Base-by-base conservation (phyloP, 2,888 invertebrate species). In the Xestia rhomboidea region DNA sequence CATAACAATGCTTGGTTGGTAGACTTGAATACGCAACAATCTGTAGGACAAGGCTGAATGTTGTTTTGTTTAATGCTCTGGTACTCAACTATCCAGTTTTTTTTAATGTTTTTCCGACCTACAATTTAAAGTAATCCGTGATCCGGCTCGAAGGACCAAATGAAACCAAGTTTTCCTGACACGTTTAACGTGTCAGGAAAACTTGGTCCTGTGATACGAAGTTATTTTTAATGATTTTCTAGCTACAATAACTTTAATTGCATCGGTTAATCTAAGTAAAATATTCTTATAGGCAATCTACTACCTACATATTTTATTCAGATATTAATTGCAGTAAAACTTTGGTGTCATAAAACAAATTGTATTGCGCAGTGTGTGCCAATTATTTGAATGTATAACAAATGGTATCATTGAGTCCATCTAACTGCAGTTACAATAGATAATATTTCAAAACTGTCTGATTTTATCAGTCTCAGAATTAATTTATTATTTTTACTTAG, bases 21-120 rank as follows among this genome's bases (percentile, higher is more conserved):
- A 75, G 54, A 73, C 38, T 62, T 79, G 66, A 77, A 78, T 73
- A 72, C 54, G 73, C 76, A 77, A 77, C 76, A 57, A 75, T 74
- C 82, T 86, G 77, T 81, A 77, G 85, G 83, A 80, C 88, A 88
- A 89, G 88, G 85, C 76, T 84, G 68, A 75, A 76, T 68, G 64
- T 73, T 83, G 75, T 73, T 85, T 72, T 74, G 27, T 60, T 82
- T 49, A 73, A 54, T 67, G 73, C 60, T 77, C 67, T 41, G n/a
- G 49, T 69, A 77, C 54, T 46, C 30, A 57, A 30, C 51, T 73
- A 60, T 60, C 30, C 30, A 21, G 18, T 60, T 74, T 68, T 74
- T 68, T 62, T 60, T 34, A 18, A 38, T 1, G 21, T 2, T 24
- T 63, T 62, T 54, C 13, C 44, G 21, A 60, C 30, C 30, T 60